Evolutionary conservation across 2,113 vertebrate species (phyloP).

Genomic region (Murina feae): DNA sequence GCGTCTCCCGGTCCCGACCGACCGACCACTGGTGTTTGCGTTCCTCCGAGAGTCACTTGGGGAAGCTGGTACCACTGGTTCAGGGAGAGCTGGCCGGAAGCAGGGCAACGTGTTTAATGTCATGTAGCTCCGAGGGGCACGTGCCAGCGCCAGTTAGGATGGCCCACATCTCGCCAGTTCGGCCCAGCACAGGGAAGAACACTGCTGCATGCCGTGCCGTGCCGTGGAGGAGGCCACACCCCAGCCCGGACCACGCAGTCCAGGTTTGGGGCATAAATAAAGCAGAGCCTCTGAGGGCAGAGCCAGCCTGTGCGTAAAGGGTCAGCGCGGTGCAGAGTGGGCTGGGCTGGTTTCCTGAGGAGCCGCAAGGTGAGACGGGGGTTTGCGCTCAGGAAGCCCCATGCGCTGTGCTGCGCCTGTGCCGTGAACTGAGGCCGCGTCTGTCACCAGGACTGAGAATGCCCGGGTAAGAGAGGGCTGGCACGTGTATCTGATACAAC

Average conservation of each 20-base stretch:
- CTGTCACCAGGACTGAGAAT: fast-evolving
- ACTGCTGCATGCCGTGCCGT: background rate
- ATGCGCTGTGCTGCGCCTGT: fast-evolving
- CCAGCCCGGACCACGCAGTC: background rate
- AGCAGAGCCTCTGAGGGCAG: background rate
- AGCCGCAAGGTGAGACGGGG: background rate
- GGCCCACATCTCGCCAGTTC: background rate
- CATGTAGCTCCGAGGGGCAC: background rate
- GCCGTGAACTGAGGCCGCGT: background rate
- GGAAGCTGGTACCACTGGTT: background rate
- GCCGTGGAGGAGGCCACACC: background rate
- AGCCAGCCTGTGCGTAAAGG: background rate
- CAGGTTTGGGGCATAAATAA: fast-evolving
- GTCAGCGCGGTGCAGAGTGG: background rate
- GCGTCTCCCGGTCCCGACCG: fast-evolving
- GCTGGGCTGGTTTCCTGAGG: background rate
- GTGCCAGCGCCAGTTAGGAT: background rate
- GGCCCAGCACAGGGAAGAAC: too few relatives aligned
- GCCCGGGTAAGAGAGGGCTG: background rate
- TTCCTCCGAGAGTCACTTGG: background rate
- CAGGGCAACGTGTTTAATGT: background rate
- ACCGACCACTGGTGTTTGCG: background rate
- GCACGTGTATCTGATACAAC: background rate
- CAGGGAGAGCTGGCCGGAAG: background rate
- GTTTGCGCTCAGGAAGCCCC: background rate